Percentiles rank a stretch among this genome's conserved stretches.
phyloP scores from a whole-genome alignment of 1,140 invertebrate genomes.

The Panonychus citri region DNA sequence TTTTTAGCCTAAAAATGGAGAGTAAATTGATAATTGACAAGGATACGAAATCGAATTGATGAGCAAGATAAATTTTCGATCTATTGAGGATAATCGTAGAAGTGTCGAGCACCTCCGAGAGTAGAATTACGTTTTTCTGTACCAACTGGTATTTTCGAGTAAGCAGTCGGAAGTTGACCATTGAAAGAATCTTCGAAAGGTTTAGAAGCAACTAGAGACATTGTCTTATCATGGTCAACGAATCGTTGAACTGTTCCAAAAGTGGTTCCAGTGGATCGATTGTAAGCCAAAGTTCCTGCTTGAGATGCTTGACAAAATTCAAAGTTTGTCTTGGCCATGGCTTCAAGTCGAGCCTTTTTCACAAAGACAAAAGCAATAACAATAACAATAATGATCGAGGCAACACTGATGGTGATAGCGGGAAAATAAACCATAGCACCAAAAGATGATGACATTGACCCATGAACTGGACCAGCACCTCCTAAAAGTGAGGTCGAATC shows the following conservation, averaged over 20 bases:
- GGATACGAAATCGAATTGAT: no score
- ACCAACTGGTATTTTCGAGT: neutral
- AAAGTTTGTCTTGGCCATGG: neutral
- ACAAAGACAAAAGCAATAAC: slow-evolving; percentile 1
- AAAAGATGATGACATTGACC: slow-evolving; percentile 3
- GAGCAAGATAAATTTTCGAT: no score
- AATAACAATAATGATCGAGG: neutral
- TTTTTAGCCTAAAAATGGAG: no score
- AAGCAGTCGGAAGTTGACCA: no score
- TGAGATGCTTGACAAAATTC: neutral
- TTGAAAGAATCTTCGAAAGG: slow-evolving; percentile 16
- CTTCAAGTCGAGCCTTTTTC: neutral
- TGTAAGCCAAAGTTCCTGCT: neutral
- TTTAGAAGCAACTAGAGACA: slow-evolving; percentile 19
- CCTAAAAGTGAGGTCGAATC: neutral
- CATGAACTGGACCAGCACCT: neutral
- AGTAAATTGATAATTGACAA: no score
- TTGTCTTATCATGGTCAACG: neutral
- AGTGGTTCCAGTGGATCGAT: slow-evolving; percentile 1
- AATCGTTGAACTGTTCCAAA: neutral
- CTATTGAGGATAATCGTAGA: neutral
- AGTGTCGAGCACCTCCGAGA: neutral
- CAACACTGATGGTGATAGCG: neutral
- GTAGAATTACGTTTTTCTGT: neutral
- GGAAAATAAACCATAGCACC: neutral